phyloP scores from a whole-genome alignment of 1,140 invertebrate species.

The Eubasilissa regina region DNA sequence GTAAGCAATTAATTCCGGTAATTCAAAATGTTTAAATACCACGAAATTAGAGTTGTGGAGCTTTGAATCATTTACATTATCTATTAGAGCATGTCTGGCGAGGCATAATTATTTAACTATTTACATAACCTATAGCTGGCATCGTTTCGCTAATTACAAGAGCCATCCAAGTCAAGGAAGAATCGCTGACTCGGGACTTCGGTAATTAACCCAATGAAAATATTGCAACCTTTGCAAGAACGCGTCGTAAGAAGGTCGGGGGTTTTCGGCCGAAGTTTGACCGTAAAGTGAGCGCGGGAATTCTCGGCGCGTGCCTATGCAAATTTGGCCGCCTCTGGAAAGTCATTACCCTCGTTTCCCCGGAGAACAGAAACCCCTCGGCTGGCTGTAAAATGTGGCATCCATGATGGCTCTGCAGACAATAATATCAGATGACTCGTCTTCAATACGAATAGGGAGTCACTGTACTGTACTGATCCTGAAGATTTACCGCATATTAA shows the following conservation, averaged over 20 bases:
- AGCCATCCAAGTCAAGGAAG: slow-evolving; percentile 5
- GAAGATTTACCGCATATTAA: no score
- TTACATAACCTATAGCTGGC: no score
- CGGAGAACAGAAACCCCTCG: slow-evolving; percentile 43
- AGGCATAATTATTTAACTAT: no score
- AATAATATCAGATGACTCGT: slow-evolving; percentile 42
- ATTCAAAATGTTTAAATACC: no score
- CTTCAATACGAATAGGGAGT: neutral
- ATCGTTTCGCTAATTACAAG: slow-evolving; percentile 5
- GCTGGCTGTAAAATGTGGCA: slow-evolving; percentile 30
- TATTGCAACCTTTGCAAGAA: slow-evolving; percentile 41
- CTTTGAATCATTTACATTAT: no score
- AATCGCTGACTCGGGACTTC: slow-evolving; percentile 23
- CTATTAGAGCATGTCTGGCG: no score
- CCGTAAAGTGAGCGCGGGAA: slow-evolving; percentile 53
- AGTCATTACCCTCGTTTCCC: slow-evolving; percentile 60
- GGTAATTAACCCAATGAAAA: slow-evolving; percentile 53
- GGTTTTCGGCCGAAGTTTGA: slow-evolving; percentile 48
- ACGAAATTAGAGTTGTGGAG: no score
- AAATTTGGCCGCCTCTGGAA: slow-evolving; percentile 57
- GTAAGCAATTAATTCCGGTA: no score
- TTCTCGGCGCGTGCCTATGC: slow-evolving; percentile 58
- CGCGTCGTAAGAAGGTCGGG: slow-evolving; percentile 16
- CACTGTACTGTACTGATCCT: no score
- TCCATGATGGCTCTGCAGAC: slow-evolving; percentile 53